Conservation (phyloP, 2,797 vertebrate species). For the Pygocentrus nattereri region DNA sequence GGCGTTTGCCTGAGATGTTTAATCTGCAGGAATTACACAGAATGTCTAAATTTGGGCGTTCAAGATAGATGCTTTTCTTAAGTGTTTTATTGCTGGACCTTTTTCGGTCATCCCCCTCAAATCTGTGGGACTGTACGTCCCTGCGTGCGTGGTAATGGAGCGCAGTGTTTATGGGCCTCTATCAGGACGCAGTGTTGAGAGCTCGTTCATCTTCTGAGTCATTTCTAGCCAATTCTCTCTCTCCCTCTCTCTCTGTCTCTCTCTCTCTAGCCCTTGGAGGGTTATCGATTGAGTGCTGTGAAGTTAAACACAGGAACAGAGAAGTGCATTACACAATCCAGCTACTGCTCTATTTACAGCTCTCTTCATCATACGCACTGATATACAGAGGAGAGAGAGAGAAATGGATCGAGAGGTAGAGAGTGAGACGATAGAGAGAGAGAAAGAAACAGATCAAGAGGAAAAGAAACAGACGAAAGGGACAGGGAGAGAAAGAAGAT, state of each 20-base stretch:
- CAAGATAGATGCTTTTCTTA: neutral
- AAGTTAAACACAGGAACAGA: constrained; percentile 65
- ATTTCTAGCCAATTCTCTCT: constrained; percentile 65
- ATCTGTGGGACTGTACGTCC: neutral
- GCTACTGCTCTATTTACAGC: constrained; percentile 70
- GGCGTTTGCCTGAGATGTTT: neutral
- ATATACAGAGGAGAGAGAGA: neutral
- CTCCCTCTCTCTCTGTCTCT: constrained; percentile 65
- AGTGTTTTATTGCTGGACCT: neutral
- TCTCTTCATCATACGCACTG: constrained; percentile 28
- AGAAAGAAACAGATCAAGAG: no score
- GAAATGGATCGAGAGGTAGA: neutral
- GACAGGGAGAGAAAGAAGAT: no score
- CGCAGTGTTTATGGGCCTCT: constrained; percentile 23
- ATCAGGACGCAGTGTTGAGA: constrained; percentile 17
- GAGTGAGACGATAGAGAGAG: neutral
- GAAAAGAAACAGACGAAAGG: no score
- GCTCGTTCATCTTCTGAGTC: constrained; percentile 57
- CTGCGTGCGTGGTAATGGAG: neutral
- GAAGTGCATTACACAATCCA: constrained; percentile 74
- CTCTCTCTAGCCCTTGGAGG: constrained; percentile 66
- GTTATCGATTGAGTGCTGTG: constrained; percentile 73
- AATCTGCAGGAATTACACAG: neutral
- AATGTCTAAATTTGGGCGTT: neutral
- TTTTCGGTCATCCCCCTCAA: neutral